A percentile compares a stretch with the other conserved stretches of the same genome.
phyloP scores from a whole-genome alignment of 2,888 invertebrate species.

The Heliconius ismenius region DNA sequence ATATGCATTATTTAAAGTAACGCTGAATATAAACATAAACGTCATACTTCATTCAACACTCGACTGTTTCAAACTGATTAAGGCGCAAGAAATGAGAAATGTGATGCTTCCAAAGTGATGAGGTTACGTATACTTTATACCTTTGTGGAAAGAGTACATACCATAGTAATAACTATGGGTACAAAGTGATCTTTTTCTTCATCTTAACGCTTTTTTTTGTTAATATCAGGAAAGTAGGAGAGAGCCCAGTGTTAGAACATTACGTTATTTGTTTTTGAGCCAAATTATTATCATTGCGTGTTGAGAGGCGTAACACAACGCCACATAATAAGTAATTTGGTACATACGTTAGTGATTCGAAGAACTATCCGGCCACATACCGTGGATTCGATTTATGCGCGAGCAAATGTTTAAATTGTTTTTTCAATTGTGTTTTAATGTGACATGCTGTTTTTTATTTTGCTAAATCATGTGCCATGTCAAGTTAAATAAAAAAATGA shows the following conservation, averaged over 20 bases:
- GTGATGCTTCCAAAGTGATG: conserved; percentile 28
- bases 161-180: too few species aligned
- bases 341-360: background rate
- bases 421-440: too few species aligned
- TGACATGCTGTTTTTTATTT: background rate
- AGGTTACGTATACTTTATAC: conserved; percentile 7
- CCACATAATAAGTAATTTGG: background rate
- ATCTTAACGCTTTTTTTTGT: too few species aligned
- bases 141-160: too few species aligned
- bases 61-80: conserved; percentile 24
- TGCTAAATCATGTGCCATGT: background rate
- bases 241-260: background rate
- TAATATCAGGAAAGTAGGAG: background rate
- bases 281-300: background rate
- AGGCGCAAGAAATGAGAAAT: conserved; percentile 32
- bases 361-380: too few species aligned
- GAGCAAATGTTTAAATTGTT: too few species aligned
- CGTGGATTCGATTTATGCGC: too few species aligned
- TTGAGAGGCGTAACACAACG: background rate
- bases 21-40: conserved; percentile 36
- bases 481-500: background rate
- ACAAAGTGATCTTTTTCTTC: too few species aligned
- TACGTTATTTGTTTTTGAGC: background rate
- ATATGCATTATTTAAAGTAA: conserved; percentile 36
- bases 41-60: conserved; percentile 38